Evolutionary conservation across 2,113 vertebrate genomes (phyloP), one percentile per base, ranked within the genome.

Genomic region (Phycodurus eques): DNA sequence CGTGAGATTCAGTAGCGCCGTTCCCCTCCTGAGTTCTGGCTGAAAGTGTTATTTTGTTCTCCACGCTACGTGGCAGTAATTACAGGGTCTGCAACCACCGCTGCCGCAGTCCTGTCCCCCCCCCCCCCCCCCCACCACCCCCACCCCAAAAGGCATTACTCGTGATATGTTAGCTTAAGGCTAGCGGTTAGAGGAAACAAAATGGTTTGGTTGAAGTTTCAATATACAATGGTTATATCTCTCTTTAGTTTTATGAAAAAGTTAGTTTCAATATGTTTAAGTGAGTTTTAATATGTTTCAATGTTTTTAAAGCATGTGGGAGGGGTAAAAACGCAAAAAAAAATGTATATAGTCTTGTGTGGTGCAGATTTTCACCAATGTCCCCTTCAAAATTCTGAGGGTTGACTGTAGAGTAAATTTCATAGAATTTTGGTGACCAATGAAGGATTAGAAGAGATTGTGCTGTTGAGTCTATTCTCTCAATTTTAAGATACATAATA

Each of bases 21-120:
- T 47, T 47, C 46, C 13, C 13, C 80, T 80, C 80, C 78, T 84
- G 77, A 87, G 81, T 88, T 88, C 77, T 80, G 85, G 76, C 87
- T 84, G 75, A 85, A 87, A 87, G 85, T 79, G 82, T 87, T 84
- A 61, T 83, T 81, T 88, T 86, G 86, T 83, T 78, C 79, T 88
- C 68, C 78, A 79, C 66, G 77, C 84, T 88, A 88, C 90, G 86
- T 88, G 83, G 83, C 85, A 88, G 84, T 92, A 92, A 92, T 90
- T 88, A 84, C 85, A 89, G 80, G 84, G 85, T 89, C 85, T 86
- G 69, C 86, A 90, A 90, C 89, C 85, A 1, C 87, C 65, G 80
- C 15, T 61, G 82, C 82, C 87, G 80, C 87, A 87, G 81, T 82
- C 69, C 81, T 83, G 81, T 80, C 81, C 79, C 82, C 80, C 82